Evolutionary conservation across 2,888 invertebrate genomes (phyloP), one percentile per base, ranked within the genome.

Genomic region (Lacanobia wlatinum): DNA sequence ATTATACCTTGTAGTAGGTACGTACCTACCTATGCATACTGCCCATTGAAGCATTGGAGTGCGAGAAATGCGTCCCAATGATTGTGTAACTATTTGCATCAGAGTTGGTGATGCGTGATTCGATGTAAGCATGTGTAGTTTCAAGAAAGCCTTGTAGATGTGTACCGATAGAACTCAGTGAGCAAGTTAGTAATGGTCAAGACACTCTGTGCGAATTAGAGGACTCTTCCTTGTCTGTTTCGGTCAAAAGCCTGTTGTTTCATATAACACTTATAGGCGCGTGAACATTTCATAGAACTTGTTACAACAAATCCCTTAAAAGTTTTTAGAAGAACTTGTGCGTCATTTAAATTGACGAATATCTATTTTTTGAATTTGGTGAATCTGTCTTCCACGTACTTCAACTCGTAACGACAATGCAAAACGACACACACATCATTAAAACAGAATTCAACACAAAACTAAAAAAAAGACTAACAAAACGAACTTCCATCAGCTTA

Each of bases 61-160:
- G 59, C 70, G 70, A 65, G 64, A 63, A 72, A 74, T 79, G 67
- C 67, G 58, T 58, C 55, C 67, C 65, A 80, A 83, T 83, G 64
- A 65, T 74, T 70, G 70, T 73, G 59, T 52, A 73, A 73, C 63
- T 78, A 78, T 72, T 72, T 62, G 67, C 21, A 58, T 50, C 7
- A 9, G 23, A 50, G 64, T 40, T 46, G 18, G 43, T 62, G 61
- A 68, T 77, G 65, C 53, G 78, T 62, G 14, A 43, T 59, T 18
- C 14, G 56, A 3, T 34, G 4, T 18, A 56, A 2, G 23, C n/a
- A 48, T 1, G 16, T 59, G 21, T 10, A 34, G 21, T 21, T 40
- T 28, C 38, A 28, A n/a, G 55, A 72, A 28, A 7, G 23, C 66
- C 7, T 50, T 23, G 12, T 21, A 10, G 14, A 8, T 53, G 6